Evolutionary conservation across 2,888 invertebrate genomes (phyloP), one percentile per base, ranked within the genome.

Genomic region (Yponomeuta malinellus): DNA sequence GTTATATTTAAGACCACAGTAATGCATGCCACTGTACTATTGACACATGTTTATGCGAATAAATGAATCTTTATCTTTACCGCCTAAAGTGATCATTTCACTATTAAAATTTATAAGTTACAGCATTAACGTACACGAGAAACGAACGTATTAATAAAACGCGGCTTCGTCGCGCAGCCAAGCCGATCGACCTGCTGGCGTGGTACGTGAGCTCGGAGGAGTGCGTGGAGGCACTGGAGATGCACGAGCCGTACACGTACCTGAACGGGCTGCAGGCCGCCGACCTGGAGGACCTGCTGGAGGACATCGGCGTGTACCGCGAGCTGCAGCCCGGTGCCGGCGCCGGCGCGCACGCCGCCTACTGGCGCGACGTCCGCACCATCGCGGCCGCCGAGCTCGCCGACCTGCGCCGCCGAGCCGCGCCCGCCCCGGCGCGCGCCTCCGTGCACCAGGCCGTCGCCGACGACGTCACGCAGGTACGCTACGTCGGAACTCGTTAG

Each of bases 201-300:
- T 97, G 99, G 92, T 99, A 99, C 81, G 97, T 99, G 72, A 96
- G 97, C 82, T 96, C 97, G 0, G 97, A 98, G 79, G 96, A 97
- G 78, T 87, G 90, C 66, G 97, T 97, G 70, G 96, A 98, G 78
- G 97, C 98, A 0, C 96, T 99, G 37, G 99, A 99, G 91, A 98
- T 99, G 97, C 98, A 98, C 82, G 99, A 99, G 84, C 99, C 99
- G 0, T 98, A 99, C 83, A 97, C 97, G 0, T 98, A 98, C 83
- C 93, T 99, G 0, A 97, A 98, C 81, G 98, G 99, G 0, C 92
- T 99, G 71, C 96, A 96, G 23, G 94, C 96, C 8, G 95, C 96
- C 75, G 99, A 99, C 85, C 92, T 99, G 33, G 99, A 99, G 84
- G 99, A 99, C 89, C 91, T 99, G 23, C 93, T 98, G 0, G 99